A percentile compares a stretch with the other conserved stretches of the same genome.
Evolutionary conservation across 2,888 invertebrate species (phyloP).

Genomic region (Creontiades dilutus): DNA sequence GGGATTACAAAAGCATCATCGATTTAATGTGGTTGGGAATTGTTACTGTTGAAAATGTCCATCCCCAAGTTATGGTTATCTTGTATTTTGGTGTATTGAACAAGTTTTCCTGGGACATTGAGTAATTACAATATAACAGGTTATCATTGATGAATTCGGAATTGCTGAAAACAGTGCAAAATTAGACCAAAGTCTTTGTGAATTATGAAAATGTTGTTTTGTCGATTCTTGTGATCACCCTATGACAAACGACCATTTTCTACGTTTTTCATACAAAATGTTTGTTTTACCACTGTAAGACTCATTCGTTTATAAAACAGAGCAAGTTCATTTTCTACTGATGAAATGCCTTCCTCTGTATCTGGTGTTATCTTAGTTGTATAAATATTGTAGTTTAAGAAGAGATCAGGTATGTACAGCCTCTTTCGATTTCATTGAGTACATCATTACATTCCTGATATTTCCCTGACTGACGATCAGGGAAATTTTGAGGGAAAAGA

Average conservation of each 20-base stretch:
- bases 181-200: background rate
- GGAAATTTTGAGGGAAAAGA: no score
- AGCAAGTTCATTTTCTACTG: constrained; percentile 11
- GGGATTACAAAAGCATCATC: background rate
- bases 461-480: no score
- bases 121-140: no score
- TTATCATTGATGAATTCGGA: no score
- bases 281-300: background rate
- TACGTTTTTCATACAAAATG: background rate
- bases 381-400: background rate
- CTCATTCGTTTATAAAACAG: background rate
- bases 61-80: no score
- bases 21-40: background rate
- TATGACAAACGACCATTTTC: background rate
- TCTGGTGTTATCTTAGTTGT: background rate
- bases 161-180: no score
- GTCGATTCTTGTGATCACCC: background rate
- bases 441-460: no score
- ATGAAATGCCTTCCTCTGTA: background rate
- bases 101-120: no score
- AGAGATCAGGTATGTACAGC: background rate
- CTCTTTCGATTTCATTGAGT: background rate
- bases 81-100: no score
- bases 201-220: background rate
- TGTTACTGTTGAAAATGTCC: background rate